Percentiles rank a stretch among this genome's conserved stretches.
Evolutionary conservation across 2,888 invertebrate genomes (phyloP).

Genomic region (Drosophila peninsularis): DNA sequence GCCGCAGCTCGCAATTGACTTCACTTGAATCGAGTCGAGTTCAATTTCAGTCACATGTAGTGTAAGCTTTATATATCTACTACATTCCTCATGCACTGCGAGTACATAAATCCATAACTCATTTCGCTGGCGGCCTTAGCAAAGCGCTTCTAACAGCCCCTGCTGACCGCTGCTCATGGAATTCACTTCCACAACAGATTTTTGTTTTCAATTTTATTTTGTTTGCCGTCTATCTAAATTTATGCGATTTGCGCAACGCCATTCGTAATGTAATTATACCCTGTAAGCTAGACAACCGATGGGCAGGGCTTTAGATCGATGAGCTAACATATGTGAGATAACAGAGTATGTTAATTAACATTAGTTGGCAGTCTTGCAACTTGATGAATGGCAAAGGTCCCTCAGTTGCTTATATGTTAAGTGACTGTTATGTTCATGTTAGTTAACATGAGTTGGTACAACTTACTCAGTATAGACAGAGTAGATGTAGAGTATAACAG

Average conservation of each 20-base stretch:
- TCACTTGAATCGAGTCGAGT: constrained; percentile 21
- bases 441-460: background rate
- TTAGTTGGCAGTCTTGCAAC: background rate
- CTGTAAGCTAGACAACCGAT: constrained; percentile 3
- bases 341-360: background rate
- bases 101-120: constrained; percentile 34
- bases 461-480: background rate
- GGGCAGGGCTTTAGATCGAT: no score
- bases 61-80: constrained; percentile 1
- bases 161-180: constrained; percentile 30
- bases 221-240: constrained; percentile 45
- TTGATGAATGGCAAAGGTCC: no score
- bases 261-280: constrained; percentile 46
- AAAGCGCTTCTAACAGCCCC: constrained; percentile 8
- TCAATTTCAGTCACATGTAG: constrained; percentile 20
- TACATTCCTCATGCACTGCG: constrained; percentile 9
- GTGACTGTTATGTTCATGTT: background rate
- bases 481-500: background rate
- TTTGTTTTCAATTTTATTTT: background rate
- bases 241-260: constrained; percentile 63
- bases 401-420: background rate
- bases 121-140: constrained; percentile 39
- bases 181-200: constrained; percentile 37
- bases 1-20: constrained; percentile 20
- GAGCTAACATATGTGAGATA: background rate